These are phyloP conservation scores for Atrichornis clamosus DNA, from an alignment of 2,113 vertebrate genomes.

Conservation along the genomic window DNA sequence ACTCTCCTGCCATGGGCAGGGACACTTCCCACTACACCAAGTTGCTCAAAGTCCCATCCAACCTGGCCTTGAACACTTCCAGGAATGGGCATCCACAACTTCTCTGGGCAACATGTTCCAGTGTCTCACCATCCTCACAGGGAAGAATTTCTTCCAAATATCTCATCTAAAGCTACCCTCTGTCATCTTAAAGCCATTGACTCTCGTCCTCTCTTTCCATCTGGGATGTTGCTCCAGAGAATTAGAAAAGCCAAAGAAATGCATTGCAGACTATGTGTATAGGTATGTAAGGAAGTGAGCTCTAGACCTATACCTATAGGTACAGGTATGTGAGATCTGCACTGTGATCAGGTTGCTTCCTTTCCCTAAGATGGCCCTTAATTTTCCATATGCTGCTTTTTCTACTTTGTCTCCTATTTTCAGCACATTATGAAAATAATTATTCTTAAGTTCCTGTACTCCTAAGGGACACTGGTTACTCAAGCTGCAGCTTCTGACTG, in stretches of 20 bases:
- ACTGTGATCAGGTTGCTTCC: background rate
- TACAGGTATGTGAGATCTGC: accelerated
- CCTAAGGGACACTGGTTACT: background rate
- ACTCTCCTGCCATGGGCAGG: background rate
- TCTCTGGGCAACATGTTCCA: background rate
- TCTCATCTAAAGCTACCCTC: background rate
- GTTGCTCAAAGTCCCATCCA: background rate
- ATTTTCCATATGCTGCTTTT: background rate
- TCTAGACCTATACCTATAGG: too few relatives aligned
- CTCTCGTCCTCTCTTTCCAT: background rate
- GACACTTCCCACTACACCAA: background rate
- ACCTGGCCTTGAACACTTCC: background rate
- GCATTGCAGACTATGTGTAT: background rate
- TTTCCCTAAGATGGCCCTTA: background rate
- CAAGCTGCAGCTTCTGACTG: background rate
- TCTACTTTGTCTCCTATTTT: background rate
- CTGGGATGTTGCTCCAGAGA: background rate
- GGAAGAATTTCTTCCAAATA: background rate
- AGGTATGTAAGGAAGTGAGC: background rate
- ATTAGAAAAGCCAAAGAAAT: background rate
- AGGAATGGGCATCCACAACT: background rate
- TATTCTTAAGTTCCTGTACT: background rate
- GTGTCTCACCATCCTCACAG: background rate
- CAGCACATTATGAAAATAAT: background rate
- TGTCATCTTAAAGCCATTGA: background rate